These are phyloP conservation scores for Tinamus guttatus DNA, from an alignment of 2,113 vertebrate species.

Conservation along the genomic window DNA sequence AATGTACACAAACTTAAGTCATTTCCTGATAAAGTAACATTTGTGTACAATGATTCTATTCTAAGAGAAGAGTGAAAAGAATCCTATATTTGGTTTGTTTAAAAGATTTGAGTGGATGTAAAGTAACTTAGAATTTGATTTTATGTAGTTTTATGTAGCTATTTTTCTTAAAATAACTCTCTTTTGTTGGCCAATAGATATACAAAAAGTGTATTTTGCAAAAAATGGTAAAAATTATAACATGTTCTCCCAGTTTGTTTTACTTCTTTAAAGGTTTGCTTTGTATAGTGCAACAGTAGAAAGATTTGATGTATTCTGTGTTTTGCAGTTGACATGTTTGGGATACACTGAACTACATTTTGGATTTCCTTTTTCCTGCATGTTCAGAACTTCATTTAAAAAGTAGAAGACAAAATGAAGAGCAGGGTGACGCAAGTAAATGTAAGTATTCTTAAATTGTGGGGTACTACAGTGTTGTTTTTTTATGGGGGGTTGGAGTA, in stretches of 20 bases:
- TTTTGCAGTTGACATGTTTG: constrained; percentile 56
- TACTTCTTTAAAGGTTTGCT: no score
- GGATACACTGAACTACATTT: not conserved
- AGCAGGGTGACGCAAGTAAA: constrained; percentile 80
- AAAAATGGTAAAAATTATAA: not conserved
- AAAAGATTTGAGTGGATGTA: not conserved
- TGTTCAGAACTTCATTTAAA: not conserved
- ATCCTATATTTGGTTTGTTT: not conserved
- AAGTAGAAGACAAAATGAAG: constrained; percentile 74
- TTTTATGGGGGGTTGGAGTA: not conserved
- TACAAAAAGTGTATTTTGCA: not conserved
- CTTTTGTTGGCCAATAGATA: not conserved
- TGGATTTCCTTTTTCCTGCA: not conserved
- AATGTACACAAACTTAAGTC: not conserved
- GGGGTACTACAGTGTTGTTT: not conserved
- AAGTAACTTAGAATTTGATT: not conserved
- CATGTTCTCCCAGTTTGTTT: not conserved
- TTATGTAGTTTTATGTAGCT: not conserved
- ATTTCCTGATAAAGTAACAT: not conserved
- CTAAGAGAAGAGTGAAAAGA: not conserved
- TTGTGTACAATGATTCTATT: not conserved
- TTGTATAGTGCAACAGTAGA: no score
- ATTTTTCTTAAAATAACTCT: not conserved
- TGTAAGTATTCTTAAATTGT: constrained; percentile 60
- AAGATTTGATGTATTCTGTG: not conserved